Evolutionary conservation across 2,888 invertebrate species (phyloP).

Genomic region (Himalopsyche japonica): DNA sequence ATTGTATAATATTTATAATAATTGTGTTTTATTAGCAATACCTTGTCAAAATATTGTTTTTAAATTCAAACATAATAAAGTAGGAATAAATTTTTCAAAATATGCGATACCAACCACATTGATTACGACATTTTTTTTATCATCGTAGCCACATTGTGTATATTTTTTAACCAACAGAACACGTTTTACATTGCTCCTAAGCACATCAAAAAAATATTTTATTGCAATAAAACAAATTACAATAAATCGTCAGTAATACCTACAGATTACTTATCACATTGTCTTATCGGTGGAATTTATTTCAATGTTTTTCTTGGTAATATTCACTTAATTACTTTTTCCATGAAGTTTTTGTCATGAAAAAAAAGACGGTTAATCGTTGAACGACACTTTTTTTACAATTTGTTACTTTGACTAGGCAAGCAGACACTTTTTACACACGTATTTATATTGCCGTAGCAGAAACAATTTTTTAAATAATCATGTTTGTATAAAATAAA

Average conservation of each 20-base stretch:
- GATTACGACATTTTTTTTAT: neutral
- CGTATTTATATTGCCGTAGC: neutral
- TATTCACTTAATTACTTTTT: too few relatives aligned
- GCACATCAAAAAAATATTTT: neutral
- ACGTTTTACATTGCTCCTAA: neutral
- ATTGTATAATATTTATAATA: too few relatives aligned
- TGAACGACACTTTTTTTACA: too few relatives aligned
- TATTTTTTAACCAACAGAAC: neutral
- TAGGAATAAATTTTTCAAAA: neutral
- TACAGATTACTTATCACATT: neutral
- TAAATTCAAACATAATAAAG: too few relatives aligned
- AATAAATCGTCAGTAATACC: neutral
- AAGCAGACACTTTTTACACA: neutral
- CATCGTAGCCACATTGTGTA: neutral
- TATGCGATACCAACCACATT: neutral
- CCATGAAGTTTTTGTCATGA: too few relatives aligned
- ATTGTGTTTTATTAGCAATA: too few relatives aligned
- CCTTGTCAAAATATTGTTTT: too few relatives aligned
- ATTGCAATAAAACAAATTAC: neutral
- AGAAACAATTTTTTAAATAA: neutral
- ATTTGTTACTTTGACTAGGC: too few relatives aligned
- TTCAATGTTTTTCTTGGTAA: too few relatives aligned
- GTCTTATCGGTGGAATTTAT: neutral
- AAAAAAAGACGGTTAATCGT: too few relatives aligned
- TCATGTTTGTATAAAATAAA: neutral